phyloP scores from a whole-genome alignment of 2,888 invertebrate species.

The Saturnia pavonia region DNA sequence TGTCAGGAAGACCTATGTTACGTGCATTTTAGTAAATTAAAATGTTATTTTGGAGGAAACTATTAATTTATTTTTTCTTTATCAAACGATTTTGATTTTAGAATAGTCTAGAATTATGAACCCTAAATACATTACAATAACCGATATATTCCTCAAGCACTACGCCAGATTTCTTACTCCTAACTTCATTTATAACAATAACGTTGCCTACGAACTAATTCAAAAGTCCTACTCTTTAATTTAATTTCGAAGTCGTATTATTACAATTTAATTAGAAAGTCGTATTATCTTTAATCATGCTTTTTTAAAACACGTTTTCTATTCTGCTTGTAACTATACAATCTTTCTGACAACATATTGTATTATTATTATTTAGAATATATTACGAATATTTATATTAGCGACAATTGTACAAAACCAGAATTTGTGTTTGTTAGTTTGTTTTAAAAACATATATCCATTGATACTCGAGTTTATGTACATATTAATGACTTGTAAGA shows the following conservation, averaged over 20 bases:
- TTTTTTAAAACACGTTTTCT: background rate
- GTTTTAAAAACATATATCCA: constrained; percentile 2
- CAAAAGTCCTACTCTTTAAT: background rate
- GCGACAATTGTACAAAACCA: constrained; percentile 2
- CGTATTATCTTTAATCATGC: background rate
- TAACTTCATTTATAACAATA: background rate
- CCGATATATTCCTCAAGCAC: constrained; percentile 3
- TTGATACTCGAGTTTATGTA: constrained; percentile 1
- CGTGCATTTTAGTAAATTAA: background rate
- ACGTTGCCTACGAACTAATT: background rate
- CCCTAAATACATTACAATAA: background rate
- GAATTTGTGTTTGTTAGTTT: background rate
- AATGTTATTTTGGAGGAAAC: background rate
- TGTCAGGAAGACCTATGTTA: background rate
- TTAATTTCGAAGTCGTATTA: background rate
- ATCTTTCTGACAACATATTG: constrained; percentile 1
- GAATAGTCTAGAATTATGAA: too few species aligned
- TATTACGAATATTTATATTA: background rate
- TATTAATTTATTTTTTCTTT: background rate
- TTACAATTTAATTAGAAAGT: background rate
- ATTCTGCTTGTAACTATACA: background rate
- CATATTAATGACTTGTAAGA: background rate
- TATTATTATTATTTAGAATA: background rate
- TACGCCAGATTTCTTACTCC: background rate
- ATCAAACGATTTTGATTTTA: background rate